Evolutionary conservation across 2,113 vertebrate genomes (phyloP).

Genomic region (Macquaria ambigua): DNA sequence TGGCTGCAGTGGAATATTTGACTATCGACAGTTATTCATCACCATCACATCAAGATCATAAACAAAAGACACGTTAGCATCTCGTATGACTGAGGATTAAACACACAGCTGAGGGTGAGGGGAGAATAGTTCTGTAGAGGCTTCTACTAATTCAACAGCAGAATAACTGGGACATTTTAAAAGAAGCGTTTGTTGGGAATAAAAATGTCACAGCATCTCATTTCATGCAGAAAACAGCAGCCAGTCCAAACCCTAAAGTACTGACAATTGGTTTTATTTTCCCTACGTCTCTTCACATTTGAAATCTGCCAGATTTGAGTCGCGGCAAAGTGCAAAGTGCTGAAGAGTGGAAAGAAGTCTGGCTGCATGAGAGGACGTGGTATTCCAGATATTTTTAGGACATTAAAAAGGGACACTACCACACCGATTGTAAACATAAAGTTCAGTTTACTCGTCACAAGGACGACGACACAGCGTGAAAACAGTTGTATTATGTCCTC

Average conservation of each 20-base stretch:
- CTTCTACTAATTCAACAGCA: background rate
- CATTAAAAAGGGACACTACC: too few species aligned
- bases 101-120: background rate
- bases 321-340: background rate
- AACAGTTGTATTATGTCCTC: background rate
- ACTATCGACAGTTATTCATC: background rate
- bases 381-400: background rate
- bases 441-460: background rate
- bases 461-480: background rate
- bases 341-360: background rate
- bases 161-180: background rate
- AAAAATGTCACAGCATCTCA: background rate
- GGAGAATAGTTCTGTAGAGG: background rate
- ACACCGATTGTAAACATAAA: background rate
- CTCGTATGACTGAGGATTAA: background rate
- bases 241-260: background rate
- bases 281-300: background rate
- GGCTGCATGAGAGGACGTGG: background rate
- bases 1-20: slow-evolving; percentile 44
- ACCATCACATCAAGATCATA: background rate
- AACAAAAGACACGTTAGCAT: background rate
- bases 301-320: background rate
- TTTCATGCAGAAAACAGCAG: background rate
- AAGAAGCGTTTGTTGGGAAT: background rate
- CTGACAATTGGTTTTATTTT: background rate